These are phyloP conservation scores for Drosophila lowei DNA, from an alignment of 1,140 invertebrate species.

Conservation along the genomic window DNA sequence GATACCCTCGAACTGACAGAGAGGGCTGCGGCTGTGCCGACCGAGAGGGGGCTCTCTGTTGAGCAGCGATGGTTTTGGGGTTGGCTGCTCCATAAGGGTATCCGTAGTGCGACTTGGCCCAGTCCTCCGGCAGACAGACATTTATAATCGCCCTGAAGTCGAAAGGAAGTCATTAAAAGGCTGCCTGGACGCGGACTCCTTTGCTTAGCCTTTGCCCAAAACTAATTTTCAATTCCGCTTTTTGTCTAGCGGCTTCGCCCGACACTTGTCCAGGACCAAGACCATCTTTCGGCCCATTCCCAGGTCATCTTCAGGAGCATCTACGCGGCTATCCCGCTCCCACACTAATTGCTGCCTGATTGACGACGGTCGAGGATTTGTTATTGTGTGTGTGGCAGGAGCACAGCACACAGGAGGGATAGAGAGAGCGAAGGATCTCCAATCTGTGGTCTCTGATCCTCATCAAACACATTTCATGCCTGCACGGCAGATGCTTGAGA, in stretches of 20 bases:
- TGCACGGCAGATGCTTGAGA: slow-evolving; percentile 41
- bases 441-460: slow-evolving; percentile 57
- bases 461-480: slow-evolving; percentile 69
- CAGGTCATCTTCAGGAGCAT: background rate
- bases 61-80: too few species aligned
- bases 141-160: slow-evolving; percentile 29
- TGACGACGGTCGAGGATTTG: slow-evolving; percentile 62
- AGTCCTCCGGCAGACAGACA: slow-evolving; percentile 25
- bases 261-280: slow-evolving; percentile 51
- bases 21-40: background rate
- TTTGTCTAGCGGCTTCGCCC: slow-evolving; percentile 60
- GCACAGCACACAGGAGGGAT: too few species aligned
- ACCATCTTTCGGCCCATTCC: slow-evolving; percentile 4
- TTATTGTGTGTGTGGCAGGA: too few species aligned
- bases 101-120: slow-evolving; percentile 6
- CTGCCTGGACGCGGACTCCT: slow-evolving; percentile 17
- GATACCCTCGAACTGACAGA: background rate
- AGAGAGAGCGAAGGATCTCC: slow-evolving; percentile 19
- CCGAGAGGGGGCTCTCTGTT: too few species aligned
- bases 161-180: slow-evolving; percentile 68
- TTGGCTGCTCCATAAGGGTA: slow-evolving; percentile 7
- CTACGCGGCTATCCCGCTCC: slow-evolving; percentile 13
- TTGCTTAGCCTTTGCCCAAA: slow-evolving; percentile 29
- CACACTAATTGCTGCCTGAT: slow-evolving; percentile 45
- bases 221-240: slow-evolving; percentile 63